phyloP scores from a whole-genome alignment of 64 coral and sea anemone genomes.

The Stichodactyla mertensii region DNA sequence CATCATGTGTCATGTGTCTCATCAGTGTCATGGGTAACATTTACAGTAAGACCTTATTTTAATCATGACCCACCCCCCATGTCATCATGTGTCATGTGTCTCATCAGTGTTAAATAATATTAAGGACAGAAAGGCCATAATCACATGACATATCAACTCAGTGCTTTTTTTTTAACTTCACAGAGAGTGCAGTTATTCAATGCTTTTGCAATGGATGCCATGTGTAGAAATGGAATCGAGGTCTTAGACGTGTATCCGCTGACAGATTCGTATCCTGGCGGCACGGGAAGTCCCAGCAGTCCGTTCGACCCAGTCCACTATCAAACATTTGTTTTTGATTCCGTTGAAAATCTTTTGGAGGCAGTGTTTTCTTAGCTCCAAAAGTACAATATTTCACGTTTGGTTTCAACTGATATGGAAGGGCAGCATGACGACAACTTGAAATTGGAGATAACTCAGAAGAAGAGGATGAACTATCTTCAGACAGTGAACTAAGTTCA shows the following conservation, averaged over 20 bases:
- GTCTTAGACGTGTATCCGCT: slow-evolving; percentile 63
- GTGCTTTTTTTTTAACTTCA: neutral
- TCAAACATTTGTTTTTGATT: slow-evolving; percentile 44
- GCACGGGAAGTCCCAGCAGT: slow-evolving; percentile 39
- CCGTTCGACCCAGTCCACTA: slow-evolving; percentile 63
- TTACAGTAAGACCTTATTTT: too few relatives aligned
- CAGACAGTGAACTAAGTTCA: too few relatives aligned
- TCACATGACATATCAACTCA: neutral
- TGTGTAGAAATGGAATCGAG: slow-evolving; percentile 51
- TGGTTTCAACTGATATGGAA: too few relatives aligned
- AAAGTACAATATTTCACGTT: neutral
- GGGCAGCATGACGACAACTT: too few relatives aligned
- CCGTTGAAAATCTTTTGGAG: slow-evolving; percentile 33
- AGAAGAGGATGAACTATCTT: too few relatives aligned
- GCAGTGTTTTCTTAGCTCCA: neutral
- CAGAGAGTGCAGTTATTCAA: slow-evolving; percentile 59
- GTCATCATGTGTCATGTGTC: too few relatives aligned
- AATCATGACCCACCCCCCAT: too few relatives aligned
- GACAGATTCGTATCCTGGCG: slow-evolving; percentile 58
- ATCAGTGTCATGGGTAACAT: too few relatives aligned
- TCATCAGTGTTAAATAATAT: too few relatives aligned
- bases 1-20: too few relatives aligned
- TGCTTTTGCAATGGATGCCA: slow-evolving; percentile 55
- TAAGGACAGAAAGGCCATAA: too few relatives aligned
- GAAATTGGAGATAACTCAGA: too few relatives aligned